Base-by-base conservation (phyloP, 2,113 vertebrate species). In the Antechinus stuartii region DNA sequence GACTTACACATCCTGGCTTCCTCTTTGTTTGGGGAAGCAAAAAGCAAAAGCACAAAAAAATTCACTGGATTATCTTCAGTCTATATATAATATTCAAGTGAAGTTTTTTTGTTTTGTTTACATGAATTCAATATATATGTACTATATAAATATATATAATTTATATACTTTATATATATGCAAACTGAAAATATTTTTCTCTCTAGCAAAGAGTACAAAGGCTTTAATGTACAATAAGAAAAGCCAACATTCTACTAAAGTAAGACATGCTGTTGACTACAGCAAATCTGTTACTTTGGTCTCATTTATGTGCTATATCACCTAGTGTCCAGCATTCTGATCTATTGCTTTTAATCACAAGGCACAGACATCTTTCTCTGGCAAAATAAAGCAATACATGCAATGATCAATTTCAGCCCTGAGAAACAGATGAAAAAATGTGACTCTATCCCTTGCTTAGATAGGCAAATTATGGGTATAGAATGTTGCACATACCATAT, bases 1-100 rank as follows among this genome's bases (percentile, higher is more conserved):
- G 27, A 94, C 24, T 61, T 92, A 53, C 35, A 95, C 90, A 54
- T 46, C 14, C 89, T 96, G 56, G 3, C 52, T 94, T 89, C 84
- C 47, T 93, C 47, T 95, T 91, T 96, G 89, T 97, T 93, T 96
- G 96, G 91, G 96, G 96, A 97, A 96, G 95, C 92, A 61, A 23
- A 94, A 68, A 84, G 19, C 14, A 22, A n/a, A 76, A 16, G 16
- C 1, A 30, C 57, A 68, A 68, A 27, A 57, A 57, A 57, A 35
- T 30, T 11, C 30, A 35, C 27, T 35, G 35, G 30, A 68, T 35
- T 35, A 35, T 35, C 27, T 68, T 68, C 12, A 68, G 57, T 30
- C 8, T 61, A 61, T 30, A 30, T 61, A 61, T 61, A 27, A 30
- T 61, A 1, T 56, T 61, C 57, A 68, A 68, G 2, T 68, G 57